Percentiles rank a stretch among this genome's conserved stretches.
Conservation (phyloP, 2,113 vertebrate species). For the Amphilophus citrinellus region DNA sequence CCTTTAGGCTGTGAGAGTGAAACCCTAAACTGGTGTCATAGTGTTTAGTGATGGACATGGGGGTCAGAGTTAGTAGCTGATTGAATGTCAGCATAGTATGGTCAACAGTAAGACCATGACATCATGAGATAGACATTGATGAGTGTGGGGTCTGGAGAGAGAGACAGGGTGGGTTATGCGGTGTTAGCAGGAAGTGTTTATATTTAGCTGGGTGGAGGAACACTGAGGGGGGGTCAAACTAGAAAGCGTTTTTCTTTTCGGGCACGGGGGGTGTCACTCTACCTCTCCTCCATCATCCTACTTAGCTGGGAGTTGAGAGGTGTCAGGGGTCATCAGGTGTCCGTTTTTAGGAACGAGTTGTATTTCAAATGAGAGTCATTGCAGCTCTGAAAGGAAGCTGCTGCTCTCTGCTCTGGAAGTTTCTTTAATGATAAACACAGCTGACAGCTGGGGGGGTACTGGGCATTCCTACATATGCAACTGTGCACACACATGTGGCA, state of each 20-base stretch:
- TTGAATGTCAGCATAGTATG: background rate
- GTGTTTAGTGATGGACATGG: background rate
- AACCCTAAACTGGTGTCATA: slow-evolving; percentile 12
- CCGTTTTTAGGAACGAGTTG: slow-evolving; percentile 36
- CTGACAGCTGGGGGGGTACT: slow-evolving; percentile 24
- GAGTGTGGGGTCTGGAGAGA: slow-evolving; percentile 22
- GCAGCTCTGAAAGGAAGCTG: background rate
- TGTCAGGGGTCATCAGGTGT: slow-evolving; percentile 41
- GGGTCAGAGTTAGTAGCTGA: background rate
- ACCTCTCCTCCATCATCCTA: slow-evolving; percentile 37
- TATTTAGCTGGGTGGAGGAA: slow-evolving; percentile 66
- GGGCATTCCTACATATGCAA: slow-evolving; percentile 55
- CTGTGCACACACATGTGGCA: slow-evolving; percentile 43
- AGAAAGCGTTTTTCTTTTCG: background rate
- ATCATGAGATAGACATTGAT: slow-evolving; percentile 27
- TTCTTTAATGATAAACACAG: slow-evolving; percentile 19
- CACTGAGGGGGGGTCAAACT: slow-evolving; percentile 23
- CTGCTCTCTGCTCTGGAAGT: slow-evolving; percentile 3
- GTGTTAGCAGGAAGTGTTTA: slow-evolving; percentile 56
- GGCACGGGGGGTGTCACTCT: slow-evolving; percentile 6
- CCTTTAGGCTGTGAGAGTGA: background rate
- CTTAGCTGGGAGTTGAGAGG: slow-evolving; percentile 33
- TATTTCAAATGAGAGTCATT: slow-evolving; percentile 37
- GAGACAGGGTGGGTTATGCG: slow-evolving; percentile 7
- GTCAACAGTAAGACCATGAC: slow-evolving; percentile 28